Evolutionary conservation across 2,888 invertebrate species (phyloP).

Genomic region (Temnothorax unifasciatus): DNA sequence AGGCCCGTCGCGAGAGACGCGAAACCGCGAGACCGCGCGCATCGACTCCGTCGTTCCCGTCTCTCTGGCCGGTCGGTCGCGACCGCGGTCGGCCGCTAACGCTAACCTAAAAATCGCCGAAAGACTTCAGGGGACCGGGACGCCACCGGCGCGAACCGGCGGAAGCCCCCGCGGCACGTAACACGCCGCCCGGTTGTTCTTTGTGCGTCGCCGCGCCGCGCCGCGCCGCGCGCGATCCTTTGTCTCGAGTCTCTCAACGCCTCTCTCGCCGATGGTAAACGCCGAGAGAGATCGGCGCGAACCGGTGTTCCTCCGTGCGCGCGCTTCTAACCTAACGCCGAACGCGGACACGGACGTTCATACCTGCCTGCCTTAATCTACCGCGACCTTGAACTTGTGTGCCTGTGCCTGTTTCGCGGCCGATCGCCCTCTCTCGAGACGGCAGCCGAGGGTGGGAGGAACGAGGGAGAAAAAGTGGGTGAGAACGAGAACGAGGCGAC

Average conservation of each 20-base stretch:
- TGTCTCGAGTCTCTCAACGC: background rate
- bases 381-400: slow-evolving; percentile 76
- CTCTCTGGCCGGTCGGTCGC: slow-evolving; percentile 55
- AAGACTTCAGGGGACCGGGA: background rate
- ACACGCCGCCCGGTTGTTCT: background rate
- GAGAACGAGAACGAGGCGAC: background rate
- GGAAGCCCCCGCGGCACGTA: background rate
- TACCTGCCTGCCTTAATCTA: slow-evolving; percentile 11
- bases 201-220: background rate
- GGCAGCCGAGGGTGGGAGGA: slow-evolving; percentile 46
- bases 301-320: background rate
- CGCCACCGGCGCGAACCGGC: background rate
- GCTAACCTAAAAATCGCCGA: slow-evolving; percentile 66
- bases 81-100: slow-evolving; percentile 49
- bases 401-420: slow-evolving; percentile 41
- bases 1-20: slow-evolving; percentile 66
- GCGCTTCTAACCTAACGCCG: too few relatives aligned
- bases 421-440: slow-evolving; percentile 63
- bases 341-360: background rate
- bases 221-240: background rate
- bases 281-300: background rate
- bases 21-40: slow-evolving; percentile 54
- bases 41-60: slow-evolving; percentile 68
- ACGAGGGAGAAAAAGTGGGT: slow-evolving; percentile 23
- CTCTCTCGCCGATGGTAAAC: background rate